Base-by-base conservation (phyloP, 1,140 invertebrate species). In the Heliconius nattereri region DNA sequence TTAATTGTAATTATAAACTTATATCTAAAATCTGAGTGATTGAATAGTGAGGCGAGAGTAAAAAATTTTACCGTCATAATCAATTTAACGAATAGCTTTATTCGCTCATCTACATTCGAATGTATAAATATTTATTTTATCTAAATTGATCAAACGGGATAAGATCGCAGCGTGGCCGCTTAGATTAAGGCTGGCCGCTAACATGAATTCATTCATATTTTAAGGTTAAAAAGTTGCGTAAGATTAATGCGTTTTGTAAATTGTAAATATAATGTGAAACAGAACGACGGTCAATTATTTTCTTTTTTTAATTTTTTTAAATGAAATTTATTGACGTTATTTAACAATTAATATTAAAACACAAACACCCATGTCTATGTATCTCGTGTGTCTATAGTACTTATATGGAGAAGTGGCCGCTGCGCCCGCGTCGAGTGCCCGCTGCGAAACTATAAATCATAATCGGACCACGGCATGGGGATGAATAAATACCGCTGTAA, bases 101-200 rank as follows among this genome's bases (percentile, higher is more conserved):
- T 93, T 92, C 90, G 87, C 87, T 86, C 88, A 90, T 93, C 91
- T 87, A 90, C 86, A 88, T 89, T 89, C 85, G 85, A 90, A 89
- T 91, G 92, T 92, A 94, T 93, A 94, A 94, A 94, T 94, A 94
- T 94, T 94, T 93, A 91, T 93, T 94, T 94, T 93, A 94, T 94
- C 91, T 94, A 94, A 94, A 94, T 93, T 91, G 92, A 94, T 94
- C 92, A 88, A 90, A 78, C 78, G 83, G 91, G 91, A 94, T 94
- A 93, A 93, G 92, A 93, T 93, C 92, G 89, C 88, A 87, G 85
- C 82, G 81, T 79, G 84, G 85, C 82, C 85, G 76, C 86, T 90
- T 89, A 88, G 87, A 88, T 92, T 92, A 93, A 71, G 80, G 73
- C 60, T 75, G 66, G 45, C 49, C 77, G 73, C 80, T 78, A 73